Evolutionary conservation across 2,888 invertebrate genomes (phyloP).

Genomic region (Chaetogeoica ovagalla): DNA sequence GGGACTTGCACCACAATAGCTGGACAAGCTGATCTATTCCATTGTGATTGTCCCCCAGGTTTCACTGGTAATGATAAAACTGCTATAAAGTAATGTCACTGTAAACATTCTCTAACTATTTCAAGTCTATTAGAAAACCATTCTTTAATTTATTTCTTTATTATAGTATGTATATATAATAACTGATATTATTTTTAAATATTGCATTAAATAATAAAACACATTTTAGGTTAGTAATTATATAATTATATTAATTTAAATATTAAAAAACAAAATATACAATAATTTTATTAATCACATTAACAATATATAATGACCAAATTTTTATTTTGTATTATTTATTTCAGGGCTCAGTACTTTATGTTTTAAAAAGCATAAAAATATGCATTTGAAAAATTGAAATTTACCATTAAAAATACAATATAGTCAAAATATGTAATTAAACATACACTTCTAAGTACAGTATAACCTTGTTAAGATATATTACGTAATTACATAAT

Average conservation of each 20-base stretch:
- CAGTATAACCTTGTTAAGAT: no score
- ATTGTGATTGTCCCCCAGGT: conserved; percentile 91
- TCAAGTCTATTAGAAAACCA: background rate
- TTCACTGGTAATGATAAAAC: conserved; percentile 66
- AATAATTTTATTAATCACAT: background rate
- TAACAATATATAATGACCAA: no score
- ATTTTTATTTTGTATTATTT: no score
- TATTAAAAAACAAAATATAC: background rate
- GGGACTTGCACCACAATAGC: conserved; percentile 79
- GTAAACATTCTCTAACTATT: background rate
- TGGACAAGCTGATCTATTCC: conserved; percentile 74
- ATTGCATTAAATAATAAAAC: background rate
- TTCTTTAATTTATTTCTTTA: background rate
- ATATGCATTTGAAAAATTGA: no score
- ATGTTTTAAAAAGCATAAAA: no score
- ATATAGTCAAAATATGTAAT: no score
- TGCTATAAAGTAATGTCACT: background rate
- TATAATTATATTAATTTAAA: background rate
- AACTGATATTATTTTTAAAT: background rate
- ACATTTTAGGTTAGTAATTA: background rate
- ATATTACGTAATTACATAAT: no score
- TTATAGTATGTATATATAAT: conserved; percentile 7
- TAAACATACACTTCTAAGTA: no score
- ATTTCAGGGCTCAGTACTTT: no score
- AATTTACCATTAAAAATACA: no score